Evolutionary conservation across 2,888 invertebrate species (phyloP).

Genomic region (Apamea crenata): DNA sequence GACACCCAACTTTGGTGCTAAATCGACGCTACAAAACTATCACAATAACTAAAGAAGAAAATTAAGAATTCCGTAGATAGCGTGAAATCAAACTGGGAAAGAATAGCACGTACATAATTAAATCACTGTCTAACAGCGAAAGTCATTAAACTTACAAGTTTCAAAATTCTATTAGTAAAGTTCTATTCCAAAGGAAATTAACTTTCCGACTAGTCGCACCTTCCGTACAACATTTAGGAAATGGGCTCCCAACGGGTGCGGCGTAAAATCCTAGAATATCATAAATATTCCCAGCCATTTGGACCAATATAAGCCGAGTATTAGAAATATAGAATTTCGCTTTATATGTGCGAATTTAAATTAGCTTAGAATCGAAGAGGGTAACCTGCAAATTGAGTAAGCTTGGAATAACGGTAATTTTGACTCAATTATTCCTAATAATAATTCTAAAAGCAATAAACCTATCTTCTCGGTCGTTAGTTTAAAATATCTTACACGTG

Average conservation of each 20-base stretch:
- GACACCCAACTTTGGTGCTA: too few species aligned
- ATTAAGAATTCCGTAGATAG: neutral
- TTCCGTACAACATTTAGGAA: slow-evolving; percentile 41
- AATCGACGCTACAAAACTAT: neutral
- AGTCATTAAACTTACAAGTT: slow-evolving; percentile 40
- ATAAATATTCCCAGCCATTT: slow-evolving; percentile 16
- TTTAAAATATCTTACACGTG: slow-evolving; percentile 21
- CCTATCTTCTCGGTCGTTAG: neutral
- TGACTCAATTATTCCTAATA: neutral
- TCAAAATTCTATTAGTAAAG: slow-evolving; percentile 45
- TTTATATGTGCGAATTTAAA: slow-evolving; percentile 7
- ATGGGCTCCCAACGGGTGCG: slow-evolving; percentile 34
- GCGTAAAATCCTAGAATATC: slow-evolving; percentile 22
- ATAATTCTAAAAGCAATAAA: slow-evolving; percentile 1
- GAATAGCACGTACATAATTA: slow-evolving; percentile 20
- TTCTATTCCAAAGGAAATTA: slow-evolving; percentile 52
- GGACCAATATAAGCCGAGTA: neutral
- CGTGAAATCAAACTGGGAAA: neutral
- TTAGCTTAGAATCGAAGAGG: slow-evolving; percentile 1
- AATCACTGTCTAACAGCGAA: slow-evolving; percentile 15
- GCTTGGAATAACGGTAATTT: neutral
- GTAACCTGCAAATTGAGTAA: neutral
- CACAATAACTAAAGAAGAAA: neutral
- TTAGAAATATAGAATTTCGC: slow-evolving; percentile 5
- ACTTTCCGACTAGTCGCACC: slow-evolving; percentile 39